Evolutionary conservation across 2,113 vertebrate species (phyloP).

Genomic region (Apaloderma vittatum): DNA sequence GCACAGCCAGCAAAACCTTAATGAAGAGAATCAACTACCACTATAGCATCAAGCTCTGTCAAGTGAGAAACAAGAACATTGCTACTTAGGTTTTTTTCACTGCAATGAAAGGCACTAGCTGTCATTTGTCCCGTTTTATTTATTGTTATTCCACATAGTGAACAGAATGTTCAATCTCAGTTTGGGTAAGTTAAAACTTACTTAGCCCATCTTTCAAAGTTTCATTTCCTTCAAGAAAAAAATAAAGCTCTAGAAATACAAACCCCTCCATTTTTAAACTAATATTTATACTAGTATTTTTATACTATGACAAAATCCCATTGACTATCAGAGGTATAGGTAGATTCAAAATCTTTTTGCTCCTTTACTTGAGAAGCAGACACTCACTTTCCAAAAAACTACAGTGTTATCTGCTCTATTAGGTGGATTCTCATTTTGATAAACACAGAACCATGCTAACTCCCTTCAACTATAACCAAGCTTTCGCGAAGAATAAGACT

Average conservation of each 20-base stretch:
- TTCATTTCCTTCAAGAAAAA: neutral
- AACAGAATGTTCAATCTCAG: neutral
- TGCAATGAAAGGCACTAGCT: neutral
- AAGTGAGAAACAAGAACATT: neutral
- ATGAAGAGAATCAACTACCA: neutral
- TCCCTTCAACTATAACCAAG: neutral
- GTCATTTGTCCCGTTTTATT: neutral
- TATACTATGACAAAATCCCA: neutral
- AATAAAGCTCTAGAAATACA: neutral
- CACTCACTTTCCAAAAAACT: neutral
- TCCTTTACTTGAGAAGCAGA: neutral
- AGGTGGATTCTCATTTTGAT: neutral
- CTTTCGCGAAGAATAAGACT: neutral
- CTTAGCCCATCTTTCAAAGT: neutral
- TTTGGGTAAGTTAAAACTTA: neutral
- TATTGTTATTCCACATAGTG: neutral
- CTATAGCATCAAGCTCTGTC: neutral
- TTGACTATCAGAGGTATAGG: neutral
- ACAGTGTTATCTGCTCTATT: neutral
- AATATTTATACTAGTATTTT: neutral
- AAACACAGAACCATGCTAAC: neutral
- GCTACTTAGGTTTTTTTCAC: neutral
- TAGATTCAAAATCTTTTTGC: neutral
- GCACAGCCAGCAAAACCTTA: conserved; percentile 41
- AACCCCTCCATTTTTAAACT: neutral